Conservation (phyloP, 2,797 vertebrate genomes). For the Loriculus beryllinus region DNA sequence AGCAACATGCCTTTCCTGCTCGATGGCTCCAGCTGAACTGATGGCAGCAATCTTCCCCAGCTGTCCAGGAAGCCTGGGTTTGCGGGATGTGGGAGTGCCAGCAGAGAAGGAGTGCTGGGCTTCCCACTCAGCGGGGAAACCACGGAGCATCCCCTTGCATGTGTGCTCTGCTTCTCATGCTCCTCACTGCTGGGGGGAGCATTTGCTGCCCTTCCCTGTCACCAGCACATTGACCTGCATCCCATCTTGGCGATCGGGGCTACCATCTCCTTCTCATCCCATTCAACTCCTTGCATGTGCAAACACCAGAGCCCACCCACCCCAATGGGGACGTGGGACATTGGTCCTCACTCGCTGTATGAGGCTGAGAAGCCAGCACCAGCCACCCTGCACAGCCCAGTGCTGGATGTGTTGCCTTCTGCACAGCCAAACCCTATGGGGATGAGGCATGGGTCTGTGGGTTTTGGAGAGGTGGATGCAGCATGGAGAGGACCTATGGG, state of each 20-base stretch:
- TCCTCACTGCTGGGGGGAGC: neutral
- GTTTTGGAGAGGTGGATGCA: neutral
- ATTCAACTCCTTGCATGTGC: accelerated
- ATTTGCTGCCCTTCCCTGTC: neutral
- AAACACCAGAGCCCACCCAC: neutral
- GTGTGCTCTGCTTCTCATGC: neutral
- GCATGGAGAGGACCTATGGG: accelerated
- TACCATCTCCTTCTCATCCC: neutral
- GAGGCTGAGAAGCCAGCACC: neutral
- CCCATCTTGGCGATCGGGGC: neutral
- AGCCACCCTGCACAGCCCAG: accelerated
- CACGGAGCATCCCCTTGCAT: accelerated
- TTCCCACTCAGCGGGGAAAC: neutral
- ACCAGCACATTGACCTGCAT: accelerated
- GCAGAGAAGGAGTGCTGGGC: neutral
- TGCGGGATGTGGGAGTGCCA: neutral
- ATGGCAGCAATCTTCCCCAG: neutral
- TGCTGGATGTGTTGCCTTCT: neutral
- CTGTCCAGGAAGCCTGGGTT: neutral
- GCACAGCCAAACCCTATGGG: neutral
- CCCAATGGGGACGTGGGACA: accelerated
- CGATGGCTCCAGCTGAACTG: neutral
- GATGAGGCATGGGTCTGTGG: neutral
- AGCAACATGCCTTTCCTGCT: neutral
- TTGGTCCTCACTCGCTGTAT: accelerated